These are phyloP conservation scores for Hemiscyllium ocellatum DNA, from an alignment of 2,113 vertebrate genomes.

Conservation along the genomic window DNA sequence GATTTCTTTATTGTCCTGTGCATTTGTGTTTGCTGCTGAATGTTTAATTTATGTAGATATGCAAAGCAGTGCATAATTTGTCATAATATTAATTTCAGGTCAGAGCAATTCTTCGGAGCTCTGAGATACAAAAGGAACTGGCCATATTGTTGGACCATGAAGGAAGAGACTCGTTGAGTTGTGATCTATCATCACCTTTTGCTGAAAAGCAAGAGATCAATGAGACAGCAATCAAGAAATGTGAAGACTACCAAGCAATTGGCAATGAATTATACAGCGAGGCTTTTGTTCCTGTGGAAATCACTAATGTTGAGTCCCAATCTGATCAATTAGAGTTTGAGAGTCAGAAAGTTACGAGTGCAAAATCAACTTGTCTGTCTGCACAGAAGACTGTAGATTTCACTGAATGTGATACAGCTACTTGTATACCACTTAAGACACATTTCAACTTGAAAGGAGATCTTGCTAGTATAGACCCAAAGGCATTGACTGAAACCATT, in stretches of 20 bases:
- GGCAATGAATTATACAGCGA: not conserved
- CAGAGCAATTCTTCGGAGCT: not conserved
- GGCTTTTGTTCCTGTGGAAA: not conserved
- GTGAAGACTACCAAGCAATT: conserved; percentile 29
- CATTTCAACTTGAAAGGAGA: conserved; percentile 1
- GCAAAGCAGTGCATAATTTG: not conserved
- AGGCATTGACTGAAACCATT: conserved; percentile 40
- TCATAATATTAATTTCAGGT: conserved; percentile 42
- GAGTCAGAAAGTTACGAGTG: not conserved
- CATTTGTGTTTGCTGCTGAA: not conserved
- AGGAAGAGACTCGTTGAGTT: not conserved
- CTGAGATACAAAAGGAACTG: conserved; percentile 37
- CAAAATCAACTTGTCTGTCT: not conserved
- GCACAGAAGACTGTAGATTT: conserved; percentile 31
- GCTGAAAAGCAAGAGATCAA: conserved; percentile 39
- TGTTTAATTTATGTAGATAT: too few relatives aligned
- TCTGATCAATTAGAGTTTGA: conserved; percentile 41
- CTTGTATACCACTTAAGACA: not conserved
- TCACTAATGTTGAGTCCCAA: not conserved
- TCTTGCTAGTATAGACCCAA: conserved; percentile 41
- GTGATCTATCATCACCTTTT: not conserved
- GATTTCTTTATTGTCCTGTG: not conserved
- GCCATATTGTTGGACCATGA: conserved; percentile 35
- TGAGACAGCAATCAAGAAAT: conserved; percentile 41
- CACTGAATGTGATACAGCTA: not conserved